Base-by-base conservation (phyloP, 2,113 vertebrate genomes). In the Cochlearius cochlearius region DNA sequence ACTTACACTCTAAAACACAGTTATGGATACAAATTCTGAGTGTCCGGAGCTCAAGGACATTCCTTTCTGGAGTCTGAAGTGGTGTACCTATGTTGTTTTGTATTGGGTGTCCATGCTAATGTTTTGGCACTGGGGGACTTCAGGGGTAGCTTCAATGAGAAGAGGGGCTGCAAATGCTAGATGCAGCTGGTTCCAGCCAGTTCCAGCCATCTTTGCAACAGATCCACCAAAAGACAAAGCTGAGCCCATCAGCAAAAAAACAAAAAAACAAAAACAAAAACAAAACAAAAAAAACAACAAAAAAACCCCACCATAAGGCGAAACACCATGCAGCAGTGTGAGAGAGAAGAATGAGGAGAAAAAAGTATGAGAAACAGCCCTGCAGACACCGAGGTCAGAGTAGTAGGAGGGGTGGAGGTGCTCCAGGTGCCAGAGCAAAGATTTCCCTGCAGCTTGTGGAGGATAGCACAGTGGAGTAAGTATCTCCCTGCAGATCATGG, bases 241-340 rank as follows among this genome's bases (percentile, higher is more conserved):
- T 68, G 29, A 73, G 18, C 7, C 41, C 12, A 71, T 30, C 16
- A 73, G 14, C 0, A 0, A 63, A 30, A 92, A 53, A 62, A 29
- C 23, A n/a, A n/a, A n/a, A n/a, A n/a, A n/a, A n/a, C n/a, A n/a
- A n/a, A n/a, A n/a, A n/a, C n/a, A n/a, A 41, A 41, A 41, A 41
- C 41, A 43, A 43, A 43, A 41, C 39, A 10, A 41, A 41, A 41
- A 41, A 41, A 41, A 43, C 41, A 12, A 43, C 14, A 43, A 13
- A 43, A 43, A 43, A n/a, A n/a, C n/a, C n/a, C n/a, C n/a, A n/a
- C n/a, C 41, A 62, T 3, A 41, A 11, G 30, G 17, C 4, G 71
- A 91, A 71, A 21, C 11, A 22, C 18, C 26, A 9, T 1, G 3
- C 14, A 79, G 43, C 29, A 86, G 10, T 32, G 41, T 50, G 27